phyloP scores from a whole-genome alignment of 2,113 vertebrate species.

The Gavialis gangeticus region DNA sequence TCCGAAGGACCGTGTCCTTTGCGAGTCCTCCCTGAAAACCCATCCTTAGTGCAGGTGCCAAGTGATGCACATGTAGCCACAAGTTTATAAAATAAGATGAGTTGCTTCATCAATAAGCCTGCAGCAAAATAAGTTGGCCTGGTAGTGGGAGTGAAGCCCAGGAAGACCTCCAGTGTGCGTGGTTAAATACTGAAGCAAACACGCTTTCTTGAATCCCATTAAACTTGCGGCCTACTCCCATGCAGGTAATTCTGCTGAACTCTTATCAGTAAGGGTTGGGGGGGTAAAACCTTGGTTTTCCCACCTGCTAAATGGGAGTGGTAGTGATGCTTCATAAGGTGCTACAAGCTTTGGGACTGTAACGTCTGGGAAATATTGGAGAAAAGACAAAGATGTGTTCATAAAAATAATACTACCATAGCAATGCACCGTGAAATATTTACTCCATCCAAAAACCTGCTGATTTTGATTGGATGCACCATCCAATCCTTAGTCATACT shows the following conservation, averaged over 20 bases:
- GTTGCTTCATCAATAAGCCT: neutral
- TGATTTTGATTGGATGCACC: conserved; percentile 53
- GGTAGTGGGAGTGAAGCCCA: neutral
- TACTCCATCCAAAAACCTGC: conserved; percentile 39
- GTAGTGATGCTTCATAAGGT: neutral
- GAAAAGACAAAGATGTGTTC: conserved; percentile 52
- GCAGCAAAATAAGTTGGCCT: neutral
- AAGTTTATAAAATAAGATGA: neutral
- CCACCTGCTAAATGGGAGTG: neutral
- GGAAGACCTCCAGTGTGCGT: neutral
- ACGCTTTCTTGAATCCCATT: neutral
- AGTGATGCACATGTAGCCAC: neutral
- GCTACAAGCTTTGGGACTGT: neutral
- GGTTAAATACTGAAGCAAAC: neutral
- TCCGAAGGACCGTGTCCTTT: neutral
- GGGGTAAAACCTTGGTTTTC: neutral
- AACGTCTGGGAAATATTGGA: neutral
- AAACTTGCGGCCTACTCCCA: neutral
- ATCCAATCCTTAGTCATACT: conserved; percentile 54
- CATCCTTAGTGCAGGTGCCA: neutral
- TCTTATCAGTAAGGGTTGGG: neutral
- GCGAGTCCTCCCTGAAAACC: neutral
- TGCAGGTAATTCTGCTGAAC: neutral
- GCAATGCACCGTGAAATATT: conserved; percentile 49
- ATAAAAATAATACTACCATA: conserved; percentile 46